Evolutionary conservation across 2,888 invertebrate species (phyloP), one percentile per base, ranked within the genome.

Genomic region (Serrognathus titanus): DNA sequence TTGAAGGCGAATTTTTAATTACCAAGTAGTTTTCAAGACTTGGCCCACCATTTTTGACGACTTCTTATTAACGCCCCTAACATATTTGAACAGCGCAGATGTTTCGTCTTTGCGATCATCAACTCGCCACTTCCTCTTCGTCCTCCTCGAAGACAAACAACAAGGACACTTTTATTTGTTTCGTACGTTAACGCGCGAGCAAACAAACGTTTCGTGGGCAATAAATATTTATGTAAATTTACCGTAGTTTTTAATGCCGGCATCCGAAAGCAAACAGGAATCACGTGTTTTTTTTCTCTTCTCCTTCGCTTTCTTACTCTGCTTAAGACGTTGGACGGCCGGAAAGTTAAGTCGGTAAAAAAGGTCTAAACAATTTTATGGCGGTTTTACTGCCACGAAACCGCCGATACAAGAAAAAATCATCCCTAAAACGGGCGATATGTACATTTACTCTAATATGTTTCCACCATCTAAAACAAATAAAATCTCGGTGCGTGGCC

Each of bases 351-450:
- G n/a, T 43, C 48, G 36, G 48, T 31, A 31, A 31, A 62, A 58
- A 56, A 56, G 52, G 54, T 54, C 57, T 63, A 63, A 67, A 70
- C 70, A 66, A 63, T 71, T 73, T 72, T 72, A 73, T 66, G 66
- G 55, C 69, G 52, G 66, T 74, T 72, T 74, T 74, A 72, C 67
- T 67, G 67, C 63, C 63, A 69, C 64, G 70, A 70, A 72, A 70
- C 61, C 68, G 61, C 69, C 72, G 68, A 73, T 73, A 72, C 73
- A 72, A 70, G 73, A 73, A 73, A 74, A 74, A 73, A 74, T 74
- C 74, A 73, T 73, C 69, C 69, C 67, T 66, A 66, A 69, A 72
- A 71, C 63, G 58, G 67, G 68, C 70, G 60, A 72, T 71, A 71
- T 69, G 70, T 70, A 71, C 74, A 72, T 73, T 72, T 67, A 66